Percentiles rank a stretch among this genome's conserved stretches.
These are phyloP conservation scores for Drosophila tripunctata DNA, from an alignment of 2,888 invertebrate species.

Conservation along the genomic window DNA sequence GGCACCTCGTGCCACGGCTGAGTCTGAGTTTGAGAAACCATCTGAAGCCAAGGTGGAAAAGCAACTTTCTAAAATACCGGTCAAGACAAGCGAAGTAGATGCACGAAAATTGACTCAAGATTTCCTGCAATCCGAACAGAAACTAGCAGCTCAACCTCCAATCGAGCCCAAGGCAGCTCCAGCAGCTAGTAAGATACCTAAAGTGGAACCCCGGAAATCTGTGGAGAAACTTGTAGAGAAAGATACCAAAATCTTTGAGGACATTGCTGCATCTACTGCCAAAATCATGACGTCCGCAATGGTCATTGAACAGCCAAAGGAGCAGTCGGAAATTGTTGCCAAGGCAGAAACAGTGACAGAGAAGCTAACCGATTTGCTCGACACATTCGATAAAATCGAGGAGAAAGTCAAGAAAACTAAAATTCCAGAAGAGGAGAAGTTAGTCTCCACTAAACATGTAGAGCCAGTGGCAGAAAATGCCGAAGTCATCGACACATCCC, in stretches of 20 bases:
- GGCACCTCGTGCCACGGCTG: constrained; percentile 62
- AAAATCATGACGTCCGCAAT: constrained; percentile 63
- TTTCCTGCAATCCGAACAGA: constrained; percentile 63
- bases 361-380: constrained; percentile 59
- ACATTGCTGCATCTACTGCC: constrained; percentile 56
- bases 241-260: constrained; percentile 57
- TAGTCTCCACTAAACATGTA: neutral
- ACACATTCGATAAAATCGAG: constrained; percentile 67
- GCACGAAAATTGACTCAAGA: constrained; percentile 64
- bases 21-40: constrained; percentile 50
- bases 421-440: constrained; percentile 31
- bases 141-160: constrained; percentile 16
- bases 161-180: constrained; percentile 53
- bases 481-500: constrained; percentile 58
- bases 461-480: constrained; percentile 46
- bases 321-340: constrained; percentile 49
- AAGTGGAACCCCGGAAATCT: constrained; percentile 69
- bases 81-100: constrained; percentile 52
- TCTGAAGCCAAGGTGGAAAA: constrained; percentile 59
- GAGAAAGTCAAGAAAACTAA: constrained; percentile 45
- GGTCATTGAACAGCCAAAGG: constrained; percentile 31
- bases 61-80: constrained; percentile 63
- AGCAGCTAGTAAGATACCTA: constrained; percentile 68
- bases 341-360: constrained; percentile 67
- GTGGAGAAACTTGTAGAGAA: constrained; percentile 54